Conservation (phyloP, 2,797 vertebrate genomes). For the Rhynchonycteris naso region DNA sequence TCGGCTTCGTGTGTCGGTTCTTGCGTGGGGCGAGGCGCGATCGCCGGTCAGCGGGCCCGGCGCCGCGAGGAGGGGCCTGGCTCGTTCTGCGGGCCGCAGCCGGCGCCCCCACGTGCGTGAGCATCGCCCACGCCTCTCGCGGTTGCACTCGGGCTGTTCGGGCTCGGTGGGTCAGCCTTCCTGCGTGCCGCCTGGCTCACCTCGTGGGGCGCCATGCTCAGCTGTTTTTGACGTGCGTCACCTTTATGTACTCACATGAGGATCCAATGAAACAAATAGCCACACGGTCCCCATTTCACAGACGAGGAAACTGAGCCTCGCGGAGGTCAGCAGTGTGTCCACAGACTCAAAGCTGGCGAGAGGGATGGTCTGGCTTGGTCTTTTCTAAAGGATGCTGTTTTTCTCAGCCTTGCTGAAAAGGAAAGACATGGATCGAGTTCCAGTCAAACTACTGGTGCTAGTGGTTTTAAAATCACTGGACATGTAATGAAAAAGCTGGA, state of each 20-base stretch:
- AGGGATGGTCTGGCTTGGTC: background rate
- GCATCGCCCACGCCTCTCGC: fast-evolving
- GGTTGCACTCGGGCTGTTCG: fast-evolving
- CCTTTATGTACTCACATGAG: background rate
- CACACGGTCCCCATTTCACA: background rate
- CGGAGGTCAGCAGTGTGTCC: fast-evolving
- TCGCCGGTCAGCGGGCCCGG: background rate
- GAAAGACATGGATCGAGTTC: background rate
- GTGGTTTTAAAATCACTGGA: background rate
- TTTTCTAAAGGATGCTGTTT: background rate
- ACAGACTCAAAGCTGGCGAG: background rate
- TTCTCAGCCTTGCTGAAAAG: background rate
- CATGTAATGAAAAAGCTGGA: background rate
- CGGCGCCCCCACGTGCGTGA: background rate
- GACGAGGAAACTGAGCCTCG: background rate
- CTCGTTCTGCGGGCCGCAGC: fast-evolving
- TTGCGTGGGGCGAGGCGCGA: background rate
- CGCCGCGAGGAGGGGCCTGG: background rate
- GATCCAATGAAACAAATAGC: fast-evolving
- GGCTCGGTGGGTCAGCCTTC: background rate
- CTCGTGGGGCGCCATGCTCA: background rate
- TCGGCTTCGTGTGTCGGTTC: fast-evolving
- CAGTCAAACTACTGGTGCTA: background rate
- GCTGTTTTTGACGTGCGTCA: slow-evolving; percentile 30
- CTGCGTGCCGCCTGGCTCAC: background rate